Base-by-base conservation (phyloP, 92 coral and sea anemone genomes). In the Siderastrea radians region DNA sequence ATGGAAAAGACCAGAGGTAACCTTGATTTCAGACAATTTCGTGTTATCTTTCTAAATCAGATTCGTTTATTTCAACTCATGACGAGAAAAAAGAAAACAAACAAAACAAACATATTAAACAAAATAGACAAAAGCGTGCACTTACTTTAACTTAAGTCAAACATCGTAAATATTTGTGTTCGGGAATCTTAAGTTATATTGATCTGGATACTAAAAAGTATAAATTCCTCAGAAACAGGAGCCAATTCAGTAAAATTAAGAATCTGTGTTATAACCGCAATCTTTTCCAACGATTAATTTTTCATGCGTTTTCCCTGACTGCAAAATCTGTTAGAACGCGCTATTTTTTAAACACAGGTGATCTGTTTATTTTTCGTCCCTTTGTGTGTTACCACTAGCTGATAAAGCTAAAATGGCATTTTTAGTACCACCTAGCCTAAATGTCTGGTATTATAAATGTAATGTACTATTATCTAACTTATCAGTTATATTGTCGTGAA, bases 291-390 rank as follows among this genome's bases (percentile, higher is more conserved):
- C 10, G 15, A 80, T 67, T 10, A 80, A 80, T 80, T 50, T 65
- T 80, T 80, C 26, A 80, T 80, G 74, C 2, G 3, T 65, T 66
- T 38, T 51, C 17, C 60, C 19, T 53, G 70, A n/a, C 49, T 47
- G 47, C 16, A 78, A 78, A 58, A 45, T 45, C 82, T n/a, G 54
- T 62, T 60, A n/a, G 70, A 78, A 8, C n/a, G 2, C 3, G 5
- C 12, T 68, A 38, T 45, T 77, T 77, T 77, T 45, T 14, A 57
- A 77, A 58, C 44, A 3, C 48, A 47, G 51, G 7, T 75, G 80
- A 75, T 53, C 57, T 74, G 15, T 43, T 57, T 55, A 47, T 48
- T 46, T 46, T 26, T 43, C 3, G 15, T 77, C 47, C 45, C 2
- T 8, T 47, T 61, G 9, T 14, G 16, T 60, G 70, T 14, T 61